Percentiles rank a stretch among this genome's conserved stretches.
Evolutionary conservation across 2,888 invertebrate species (phyloP).

Genomic region (Chrysolina americana): DNA sequence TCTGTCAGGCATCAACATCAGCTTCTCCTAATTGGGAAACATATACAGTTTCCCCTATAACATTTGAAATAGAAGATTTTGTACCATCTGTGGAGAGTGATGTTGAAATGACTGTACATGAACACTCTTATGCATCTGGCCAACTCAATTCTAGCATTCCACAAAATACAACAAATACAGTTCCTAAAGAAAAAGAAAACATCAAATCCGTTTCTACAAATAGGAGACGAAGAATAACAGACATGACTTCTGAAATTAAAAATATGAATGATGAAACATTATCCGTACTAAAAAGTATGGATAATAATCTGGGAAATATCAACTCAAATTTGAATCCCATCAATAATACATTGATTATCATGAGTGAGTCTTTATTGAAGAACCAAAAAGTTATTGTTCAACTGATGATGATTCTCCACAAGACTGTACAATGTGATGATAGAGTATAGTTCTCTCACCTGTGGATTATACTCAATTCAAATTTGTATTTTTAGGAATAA

Average conservation of each 20-base stretch:
- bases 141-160: too few species aligned
- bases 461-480: too few species aligned
- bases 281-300: conserved; percentile 7
- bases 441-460: too few species aligned
- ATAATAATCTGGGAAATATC: conserved; percentile 13
- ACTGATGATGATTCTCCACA: too few species aligned
- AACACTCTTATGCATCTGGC: not conserved
- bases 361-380: not conserved
- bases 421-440: too few species aligned
- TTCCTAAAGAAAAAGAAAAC: conserved; percentile 13
- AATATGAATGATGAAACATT: conserved; percentile 19
- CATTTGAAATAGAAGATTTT: conserved; percentile 15
- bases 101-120: not conserved
- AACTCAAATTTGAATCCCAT: not conserved
- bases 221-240: conserved; percentile 6
- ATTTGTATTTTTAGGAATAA: too few species aligned
- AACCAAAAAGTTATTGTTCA: too few species aligned
- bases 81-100: conserved; percentile 12
- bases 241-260: conserved; percentile 15
- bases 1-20: conserved; percentile 8
- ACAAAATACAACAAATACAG: not conserved
- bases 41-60: conserved; percentile 14
- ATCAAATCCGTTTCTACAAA: conserved; percentile 11
- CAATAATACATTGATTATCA: conserved; percentile 1
- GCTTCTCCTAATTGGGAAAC: not conserved